Evolutionary conservation across 2,888 invertebrate species (phyloP).

Genomic region (Agrypnus murinus): DNA sequence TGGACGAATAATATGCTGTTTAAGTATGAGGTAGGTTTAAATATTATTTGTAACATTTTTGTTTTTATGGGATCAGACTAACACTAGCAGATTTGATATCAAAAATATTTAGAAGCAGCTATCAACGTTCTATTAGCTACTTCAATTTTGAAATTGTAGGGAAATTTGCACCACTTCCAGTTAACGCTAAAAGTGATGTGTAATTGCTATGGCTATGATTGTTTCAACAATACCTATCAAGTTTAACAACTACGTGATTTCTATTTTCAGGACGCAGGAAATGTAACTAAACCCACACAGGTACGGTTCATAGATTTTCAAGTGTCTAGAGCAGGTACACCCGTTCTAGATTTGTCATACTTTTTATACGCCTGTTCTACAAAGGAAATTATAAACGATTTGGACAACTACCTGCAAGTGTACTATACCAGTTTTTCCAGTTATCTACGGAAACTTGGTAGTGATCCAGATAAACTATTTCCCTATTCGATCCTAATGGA

Average conservation of each 20-base stretch:
- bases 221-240: too few relatives aligned
- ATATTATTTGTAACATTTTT: background rate
- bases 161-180: background rate
- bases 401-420: constrained; percentile 54
- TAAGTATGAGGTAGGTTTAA: constrained; percentile 52
- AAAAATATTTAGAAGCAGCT: too few relatives aligned
- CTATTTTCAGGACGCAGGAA: constrained; percentile 44
- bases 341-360: constrained; percentile 59
- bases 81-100: too few relatives aligned
- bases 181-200: too few relatives aligned
- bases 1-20: constrained; percentile 63
- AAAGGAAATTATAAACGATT: constrained; percentile 53
- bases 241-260: background rate
- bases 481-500: constrained; percentile 44
- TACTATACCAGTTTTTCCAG: constrained; percentile 57
- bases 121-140: too few relatives aligned
- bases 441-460: constrained; percentile 50
- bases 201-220: too few relatives aligned
- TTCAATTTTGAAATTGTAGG: constrained; percentile 1
- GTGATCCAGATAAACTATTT: constrained; percentile 56
- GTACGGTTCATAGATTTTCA: constrained; percentile 62
- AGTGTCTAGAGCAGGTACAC: constrained; percentile 52
- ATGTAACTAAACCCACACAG: constrained; percentile 53
- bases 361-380: constrained; percentile 57
- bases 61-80: too few relatives aligned